Conservation (phyloP, 2,888 invertebrate species). For the Aporophyla nigra region DNA sequence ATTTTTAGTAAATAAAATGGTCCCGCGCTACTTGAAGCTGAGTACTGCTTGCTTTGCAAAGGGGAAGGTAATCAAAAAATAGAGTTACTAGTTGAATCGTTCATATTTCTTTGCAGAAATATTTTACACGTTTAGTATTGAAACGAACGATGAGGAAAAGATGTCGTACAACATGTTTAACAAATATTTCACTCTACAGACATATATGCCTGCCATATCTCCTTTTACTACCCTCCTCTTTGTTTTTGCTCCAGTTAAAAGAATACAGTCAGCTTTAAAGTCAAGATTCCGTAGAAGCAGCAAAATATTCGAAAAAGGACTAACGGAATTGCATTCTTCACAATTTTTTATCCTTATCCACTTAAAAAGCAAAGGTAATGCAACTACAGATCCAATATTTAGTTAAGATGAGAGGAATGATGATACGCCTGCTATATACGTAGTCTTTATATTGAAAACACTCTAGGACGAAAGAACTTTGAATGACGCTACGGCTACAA, state of each 20-base stretch:
- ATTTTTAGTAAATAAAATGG: slow-evolving; percentile 48
- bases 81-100: neutral
- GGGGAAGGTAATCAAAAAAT: slow-evolving; percentile 17
- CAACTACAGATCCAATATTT: slow-evolving; percentile 18
- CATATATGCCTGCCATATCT: neutral
- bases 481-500: slow-evolving; percentile 25
- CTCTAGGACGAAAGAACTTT: slow-evolving; percentile 13
- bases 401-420: slow-evolving; percentile 1
- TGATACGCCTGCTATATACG: slow-evolving; percentile 15
- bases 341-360: slow-evolving; percentile 8
- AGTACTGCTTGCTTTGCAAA: slow-evolving; percentile 20
- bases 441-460: slow-evolving; percentile 12
- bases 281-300: slow-evolving; percentile 4
- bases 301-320: slow-evolving; percentile 1
- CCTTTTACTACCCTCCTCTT: neutral
- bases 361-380: slow-evolving; percentile 21
- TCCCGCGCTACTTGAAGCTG: slow-evolving; percentile 57
- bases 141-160: no score
- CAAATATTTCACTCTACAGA: neutral
- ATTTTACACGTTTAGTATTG: neutral
- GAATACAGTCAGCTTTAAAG: neutral
- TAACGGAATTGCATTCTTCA: neutral
- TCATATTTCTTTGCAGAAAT: neutral
- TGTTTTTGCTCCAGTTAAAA: neutral
- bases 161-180: neutral